Percentiles rank a stretch among this genome's conserved stretches.
Evolutionary conservation across 2,888 invertebrate genomes (phyloP).

Genomic region (Carabus problematicus): DNA sequence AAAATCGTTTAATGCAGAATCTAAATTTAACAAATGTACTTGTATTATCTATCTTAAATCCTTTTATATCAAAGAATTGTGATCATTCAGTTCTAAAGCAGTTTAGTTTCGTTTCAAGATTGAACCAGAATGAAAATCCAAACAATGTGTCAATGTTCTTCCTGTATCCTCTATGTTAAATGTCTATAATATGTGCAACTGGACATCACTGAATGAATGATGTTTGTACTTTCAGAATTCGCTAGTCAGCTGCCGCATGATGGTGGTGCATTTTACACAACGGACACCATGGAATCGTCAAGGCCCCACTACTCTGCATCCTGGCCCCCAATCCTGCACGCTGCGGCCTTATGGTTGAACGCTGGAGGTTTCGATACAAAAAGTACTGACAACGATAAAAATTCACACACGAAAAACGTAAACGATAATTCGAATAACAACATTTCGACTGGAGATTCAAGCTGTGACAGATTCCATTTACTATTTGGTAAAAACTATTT

Average conservation of each 20-base stretch:
- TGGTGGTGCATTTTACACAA: slow-evolving; percentile 97
- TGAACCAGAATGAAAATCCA: not conserved
- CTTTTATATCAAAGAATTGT: slow-evolving; percentile 5
- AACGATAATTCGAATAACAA: slow-evolving; percentile 63
- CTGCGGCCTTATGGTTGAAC: slow-evolving; percentile 87
- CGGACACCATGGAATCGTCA: slow-evolving; percentile 93
- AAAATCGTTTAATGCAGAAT: too few relatives aligned
- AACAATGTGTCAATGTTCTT: not conserved
- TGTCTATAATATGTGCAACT: slow-evolving; percentile 16
- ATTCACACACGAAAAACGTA: slow-evolving; percentile 56
- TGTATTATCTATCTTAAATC: not conserved
- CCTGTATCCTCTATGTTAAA: not conserved
- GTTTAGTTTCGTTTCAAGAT: not conserved
- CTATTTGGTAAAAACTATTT: slow-evolving; percentile 76
- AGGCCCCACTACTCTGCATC: slow-evolving; percentile 89
- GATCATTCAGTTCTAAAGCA: not conserved
- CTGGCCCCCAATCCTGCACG: slow-evolving; percentile 96
- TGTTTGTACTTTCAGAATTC: slow-evolving; percentile 70
- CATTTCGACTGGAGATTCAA: slow-evolving; percentile 58
- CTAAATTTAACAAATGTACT: too few relatives aligned
- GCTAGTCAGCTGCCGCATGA: slow-evolving; percentile 93
- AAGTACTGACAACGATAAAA: slow-evolving; percentile 55
- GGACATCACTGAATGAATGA: too few relatives aligned
- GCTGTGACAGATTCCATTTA: slow-evolving; percentile 76
- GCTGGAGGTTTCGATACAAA: slow-evolving; percentile 68